Base-by-base conservation (phyloP, 2,888 invertebrate genomes). In the Metalampra italica region DNA sequence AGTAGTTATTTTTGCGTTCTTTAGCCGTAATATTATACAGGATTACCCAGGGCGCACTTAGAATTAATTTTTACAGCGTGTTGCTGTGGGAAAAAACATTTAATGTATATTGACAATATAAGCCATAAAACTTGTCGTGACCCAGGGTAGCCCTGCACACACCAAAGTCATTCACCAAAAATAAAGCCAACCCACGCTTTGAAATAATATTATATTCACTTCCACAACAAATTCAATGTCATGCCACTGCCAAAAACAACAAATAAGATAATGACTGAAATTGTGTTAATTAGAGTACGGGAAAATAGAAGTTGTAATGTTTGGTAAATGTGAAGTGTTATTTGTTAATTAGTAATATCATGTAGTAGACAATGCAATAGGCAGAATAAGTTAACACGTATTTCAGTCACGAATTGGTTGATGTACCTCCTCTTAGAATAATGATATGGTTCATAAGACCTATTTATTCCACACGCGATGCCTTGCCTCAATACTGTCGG, bases 261-360 rank as follows among this genome's bases (percentile, higher is more conserved):
- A 51, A 38, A 13, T 36, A 43, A 40, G n/a, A n/a, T 14, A 39
- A 47, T 59, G 69, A 72, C 74, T 74, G 74, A 75, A 76, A 75
- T 68, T 57, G 69, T 68, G 71, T 76, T 61, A 57, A 43, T 42
- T 42, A 55, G 47, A n/a, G 39, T 30, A 50, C 29, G 41, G 36
- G 30, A 32, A 13, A 15, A 37, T 42, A 42, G n/a, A 48, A 36
- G 45, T 42, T 34, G 48, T 12, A 37, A 44, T 53, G 51, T 55
- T 44, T 43, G 47, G 42, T 13, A 46, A 15, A 30, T 46, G 46
- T 46, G 45, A 11, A 32, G 40, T 46, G 32, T 46, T 14, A 5
- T 40, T 47, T 49, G 42, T 32, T 43, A 47, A n/a, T 34, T 7
- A 2, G 43, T 38, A 29, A 13, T 22, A 22, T 22, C 2, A 22